A percentile compares a stretch with the other conserved stretches of the same genome.
These are phyloP conservation scores for Nycticryphes semicollaris DNA, from an alignment of 2,113 vertebrate species.

Conservation along the genomic window DNA sequence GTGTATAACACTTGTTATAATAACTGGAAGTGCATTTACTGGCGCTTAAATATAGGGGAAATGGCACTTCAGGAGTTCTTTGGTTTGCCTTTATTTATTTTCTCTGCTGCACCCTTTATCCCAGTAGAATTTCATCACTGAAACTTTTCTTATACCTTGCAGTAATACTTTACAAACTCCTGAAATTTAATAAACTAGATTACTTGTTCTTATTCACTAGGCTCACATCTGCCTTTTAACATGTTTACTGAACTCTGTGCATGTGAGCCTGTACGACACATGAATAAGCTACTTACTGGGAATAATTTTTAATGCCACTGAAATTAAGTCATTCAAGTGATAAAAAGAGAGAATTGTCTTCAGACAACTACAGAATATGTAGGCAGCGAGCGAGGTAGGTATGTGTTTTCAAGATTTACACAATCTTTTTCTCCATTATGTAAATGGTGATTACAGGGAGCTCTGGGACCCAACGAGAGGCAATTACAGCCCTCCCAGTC, in stretches of 20 bases:
- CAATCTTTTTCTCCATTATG: not conserved
- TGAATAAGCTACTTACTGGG: not conserved
- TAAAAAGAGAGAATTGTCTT: not conserved
- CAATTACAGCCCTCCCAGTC: not conserved
- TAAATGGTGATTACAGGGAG: not conserved
- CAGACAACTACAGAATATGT: not conserved
- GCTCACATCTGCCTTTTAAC: not conserved
- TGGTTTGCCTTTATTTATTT: not conserved
- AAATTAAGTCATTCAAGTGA: not conserved
- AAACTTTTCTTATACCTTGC: not conserved
- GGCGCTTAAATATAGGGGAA: not conserved
- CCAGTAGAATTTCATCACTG: not conserved
- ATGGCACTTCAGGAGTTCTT: not conserved
- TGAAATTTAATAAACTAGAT: not conserved
- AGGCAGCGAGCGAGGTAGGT: not conserved
- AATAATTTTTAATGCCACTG: not conserved
- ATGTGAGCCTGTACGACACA: not conserved
- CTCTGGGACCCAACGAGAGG: not conserved
- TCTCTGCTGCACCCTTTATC: not conserved
- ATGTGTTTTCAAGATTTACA: not conserved
- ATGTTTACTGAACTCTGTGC: not conserved
- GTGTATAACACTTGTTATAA: not conserved
- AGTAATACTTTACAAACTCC: not conserved
- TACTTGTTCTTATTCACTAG: not conserved
- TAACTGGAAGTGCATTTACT: not conserved